Conservation (phyloP, 2,888 invertebrate genomes). For the Aphidoletes aphidimyza region DNA sequence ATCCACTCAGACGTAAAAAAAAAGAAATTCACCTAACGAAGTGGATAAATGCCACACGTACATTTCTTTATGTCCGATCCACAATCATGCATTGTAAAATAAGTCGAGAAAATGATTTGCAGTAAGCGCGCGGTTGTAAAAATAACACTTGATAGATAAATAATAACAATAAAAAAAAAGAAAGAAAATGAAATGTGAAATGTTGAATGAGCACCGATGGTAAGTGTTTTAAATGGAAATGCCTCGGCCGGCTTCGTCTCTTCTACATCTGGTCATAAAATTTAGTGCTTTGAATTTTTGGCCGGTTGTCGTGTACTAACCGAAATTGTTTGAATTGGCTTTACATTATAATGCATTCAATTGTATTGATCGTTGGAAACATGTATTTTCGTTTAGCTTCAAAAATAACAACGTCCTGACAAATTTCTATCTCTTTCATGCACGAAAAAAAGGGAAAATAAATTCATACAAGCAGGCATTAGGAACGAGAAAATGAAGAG, state of each 20-base stretch:
- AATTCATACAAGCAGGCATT: background rate
- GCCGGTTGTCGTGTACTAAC: background rate
- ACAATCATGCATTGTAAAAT: background rate
- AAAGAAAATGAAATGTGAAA: background rate
- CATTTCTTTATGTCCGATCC: background rate
- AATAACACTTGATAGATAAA: constrained; percentile 40
- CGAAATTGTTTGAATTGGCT: constrained; percentile 15
- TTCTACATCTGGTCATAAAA: constrained; percentile 47
- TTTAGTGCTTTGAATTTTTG: background rate
- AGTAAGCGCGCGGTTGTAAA: constrained; percentile 1
- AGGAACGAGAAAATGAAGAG: background rate
- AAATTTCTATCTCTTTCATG: too few relatives aligned
- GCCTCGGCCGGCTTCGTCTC: too few relatives aligned
- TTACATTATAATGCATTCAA: constrained; percentile 8
- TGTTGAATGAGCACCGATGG: background rate
- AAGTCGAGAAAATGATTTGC: background rate
- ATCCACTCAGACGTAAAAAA: too few relatives aligned
- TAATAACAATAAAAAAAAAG: background rate
- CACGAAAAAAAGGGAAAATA: background rate
- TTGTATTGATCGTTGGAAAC: constrained; percentile 35
- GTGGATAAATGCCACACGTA: background rate
- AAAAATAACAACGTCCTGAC: constrained; percentile 35
- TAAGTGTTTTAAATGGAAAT: background rate
- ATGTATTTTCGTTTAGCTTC: constrained; percentile 37
- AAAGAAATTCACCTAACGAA: background rate